A percentile compares a stretch with the other conserved stretches of the same genome.
Evolutionary conservation across 2,797 vertebrate genomes (phyloP).

Genomic region (Distichodus sexfasciatus): DNA sequence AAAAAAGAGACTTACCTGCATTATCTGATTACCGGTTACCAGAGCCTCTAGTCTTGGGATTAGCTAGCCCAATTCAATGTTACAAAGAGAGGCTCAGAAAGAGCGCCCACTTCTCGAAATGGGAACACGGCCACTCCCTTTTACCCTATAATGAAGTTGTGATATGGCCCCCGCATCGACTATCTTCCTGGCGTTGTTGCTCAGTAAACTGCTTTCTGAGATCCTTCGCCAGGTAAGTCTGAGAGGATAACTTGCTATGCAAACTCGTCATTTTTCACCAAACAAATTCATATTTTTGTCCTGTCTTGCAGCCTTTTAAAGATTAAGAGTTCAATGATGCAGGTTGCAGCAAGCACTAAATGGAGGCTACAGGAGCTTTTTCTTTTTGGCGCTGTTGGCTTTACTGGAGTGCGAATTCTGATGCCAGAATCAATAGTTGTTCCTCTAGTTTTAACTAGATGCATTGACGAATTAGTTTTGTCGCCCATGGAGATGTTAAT

Average conservation of each 20-base stretch:
- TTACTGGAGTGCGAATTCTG: no score
- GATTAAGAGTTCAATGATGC: no score
- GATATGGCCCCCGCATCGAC: slow-evolving; percentile 18
- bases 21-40: slow-evolving; percentile 28
- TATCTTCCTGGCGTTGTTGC: slow-evolving; percentile 13
- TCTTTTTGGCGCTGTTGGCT: no score
- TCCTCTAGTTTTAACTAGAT: no score
- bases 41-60: slow-evolving; percentile 6
- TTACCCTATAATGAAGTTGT: slow-evolving; percentile 7
- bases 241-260: background rate
- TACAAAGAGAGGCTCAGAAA: slow-evolving; percentile 36
- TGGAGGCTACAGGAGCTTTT: no score
- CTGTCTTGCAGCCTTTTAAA: background rate
- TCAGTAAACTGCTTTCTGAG: slow-evolving; percentile 29
- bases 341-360: no score
- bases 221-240: background rate
- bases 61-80: slow-evolving; percentile 11
- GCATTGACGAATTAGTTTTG: no score
- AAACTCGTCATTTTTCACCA: background rate
- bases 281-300: background rate
- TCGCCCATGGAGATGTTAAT: no score
- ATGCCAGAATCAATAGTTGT: no score
- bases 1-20: slow-evolving; percentile 29
- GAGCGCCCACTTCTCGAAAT: slow-evolving; percentile 23
- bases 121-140: background rate